Conservation (phyloP, 2,797 vertebrate species). For the Sebastolobus alascanus region DNA sequence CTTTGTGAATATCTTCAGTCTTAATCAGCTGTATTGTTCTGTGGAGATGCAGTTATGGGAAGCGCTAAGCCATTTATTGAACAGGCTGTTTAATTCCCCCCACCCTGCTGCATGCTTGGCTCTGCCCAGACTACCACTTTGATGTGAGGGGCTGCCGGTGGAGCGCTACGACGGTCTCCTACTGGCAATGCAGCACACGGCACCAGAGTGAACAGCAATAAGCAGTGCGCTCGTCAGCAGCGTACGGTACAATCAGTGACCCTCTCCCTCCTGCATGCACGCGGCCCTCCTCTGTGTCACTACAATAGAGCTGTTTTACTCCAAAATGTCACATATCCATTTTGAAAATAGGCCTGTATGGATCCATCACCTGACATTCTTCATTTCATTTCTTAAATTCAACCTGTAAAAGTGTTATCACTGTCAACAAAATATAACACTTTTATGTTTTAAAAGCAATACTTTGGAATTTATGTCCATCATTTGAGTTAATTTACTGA, state of each 20-base stretch:
- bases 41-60: conserved; percentile 72
- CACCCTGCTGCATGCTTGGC: conserved; percentile 52
- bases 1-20: conserved; percentile 76
- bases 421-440: background rate
- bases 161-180: conserved; percentile 61
- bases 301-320: conserved; percentile 13
- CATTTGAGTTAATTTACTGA: conserved; percentile 12
- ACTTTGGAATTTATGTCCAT: background rate
- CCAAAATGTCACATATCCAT: conserved; percentile 19
- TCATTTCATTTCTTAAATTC: background rate
- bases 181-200: conserved; percentile 57
- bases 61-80: conserved; percentile 85
- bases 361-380: background rate
- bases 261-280: conserved; percentile 8
- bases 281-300: conserved; percentile 15
- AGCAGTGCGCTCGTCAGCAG: conserved; percentile 59
- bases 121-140: conserved; percentile 65
- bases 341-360: background rate
- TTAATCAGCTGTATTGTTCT: conserved; percentile 81
- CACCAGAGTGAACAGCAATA: conserved; percentile 60
- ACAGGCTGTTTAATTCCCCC: conserved; percentile 77
- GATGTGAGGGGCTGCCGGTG: conserved; percentile 68
- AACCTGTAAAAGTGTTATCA: background rate
- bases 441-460: conserved; percentile 4
- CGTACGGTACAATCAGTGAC: conserved; percentile 38